Evolutionary conservation across 2,113 vertebrate genomes (phyloP).

Genomic region (Alethe castanea): DNA sequence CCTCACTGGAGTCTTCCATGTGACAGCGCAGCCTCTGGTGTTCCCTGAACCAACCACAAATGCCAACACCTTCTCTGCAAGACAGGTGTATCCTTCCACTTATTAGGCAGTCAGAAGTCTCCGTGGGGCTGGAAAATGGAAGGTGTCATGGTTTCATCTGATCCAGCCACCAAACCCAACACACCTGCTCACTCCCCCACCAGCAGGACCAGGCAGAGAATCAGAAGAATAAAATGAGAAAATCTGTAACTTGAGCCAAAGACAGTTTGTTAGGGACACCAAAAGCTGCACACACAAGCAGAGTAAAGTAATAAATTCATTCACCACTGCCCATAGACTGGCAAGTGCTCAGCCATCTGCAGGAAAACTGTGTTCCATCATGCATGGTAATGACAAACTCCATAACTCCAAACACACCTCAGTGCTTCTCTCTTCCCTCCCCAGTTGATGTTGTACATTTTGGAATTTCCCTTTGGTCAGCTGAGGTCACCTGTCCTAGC

Average conservation of each 20-base stretch:
- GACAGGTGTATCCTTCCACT: background rate
- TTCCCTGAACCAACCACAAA: fast-evolving
- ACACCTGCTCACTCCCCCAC: fast-evolving
- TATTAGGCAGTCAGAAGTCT: background rate
- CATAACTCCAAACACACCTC: background rate
- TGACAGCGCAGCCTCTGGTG: background rate
- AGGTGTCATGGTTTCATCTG: fast-evolving
- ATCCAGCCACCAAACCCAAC: background rate
- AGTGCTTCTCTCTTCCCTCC: background rate
- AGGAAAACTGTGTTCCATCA: background rate
- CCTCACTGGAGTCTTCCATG: background rate
- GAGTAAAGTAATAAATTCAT: background rate
- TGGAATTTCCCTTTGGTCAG: background rate
- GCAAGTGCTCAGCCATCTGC: background rate
- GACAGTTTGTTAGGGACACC: background rate
- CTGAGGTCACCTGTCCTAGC: no score
- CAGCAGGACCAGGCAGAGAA: background rate
- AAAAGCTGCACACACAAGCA: background rate
- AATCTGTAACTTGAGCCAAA: background rate
- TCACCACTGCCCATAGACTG: background rate
- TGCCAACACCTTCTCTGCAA: background rate
- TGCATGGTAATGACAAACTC: background rate
- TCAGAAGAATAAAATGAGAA: fast-evolving
- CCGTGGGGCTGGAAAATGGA: fast-evolving
- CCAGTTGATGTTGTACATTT: fast-evolving